Percentiles rank a stretch among this genome's conserved stretches.
These are phyloP conservation scores for Danionella dracula DNA, from an alignment of 2,797 vertebrate genomes.

Conservation along the genomic window DNA sequence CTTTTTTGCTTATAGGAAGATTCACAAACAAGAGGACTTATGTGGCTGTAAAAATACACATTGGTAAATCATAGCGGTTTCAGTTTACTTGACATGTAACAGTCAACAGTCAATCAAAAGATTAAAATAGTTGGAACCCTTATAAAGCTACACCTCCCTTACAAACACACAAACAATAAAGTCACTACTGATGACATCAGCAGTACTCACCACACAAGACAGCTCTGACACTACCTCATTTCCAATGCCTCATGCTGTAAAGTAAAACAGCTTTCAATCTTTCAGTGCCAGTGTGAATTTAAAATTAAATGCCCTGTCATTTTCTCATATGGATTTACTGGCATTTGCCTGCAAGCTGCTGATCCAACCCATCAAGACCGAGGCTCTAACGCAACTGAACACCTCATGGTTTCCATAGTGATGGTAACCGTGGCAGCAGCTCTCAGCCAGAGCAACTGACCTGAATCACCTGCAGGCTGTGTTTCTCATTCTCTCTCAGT, in stretches of 20 bases:
- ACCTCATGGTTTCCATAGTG: slow-evolving; percentile 60
- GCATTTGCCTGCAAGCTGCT: neutral
- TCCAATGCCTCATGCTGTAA: no score
- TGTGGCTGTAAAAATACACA: no score
- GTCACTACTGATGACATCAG: neutral
- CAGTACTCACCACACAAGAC: neutral
- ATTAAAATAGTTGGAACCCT: no score
- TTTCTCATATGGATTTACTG: neutral
- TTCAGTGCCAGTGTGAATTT: neutral
- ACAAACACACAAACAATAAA: no score
- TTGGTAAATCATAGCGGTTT: no score
- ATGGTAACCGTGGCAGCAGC: slow-evolving; percentile 59
- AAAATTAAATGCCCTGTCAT: neutral
- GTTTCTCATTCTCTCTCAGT: slow-evolving; percentile 9
- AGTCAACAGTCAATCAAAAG: no score
- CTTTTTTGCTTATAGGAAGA: no score
- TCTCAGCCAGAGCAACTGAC: slow-evolving; percentile 52
- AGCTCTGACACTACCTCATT: neutral
- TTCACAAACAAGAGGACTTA: no score
- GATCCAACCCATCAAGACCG: slow-evolving; percentile 10
- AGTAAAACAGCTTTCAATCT: neutral
- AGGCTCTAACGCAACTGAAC: slow-evolving; percentile 32
- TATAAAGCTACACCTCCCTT: no score
- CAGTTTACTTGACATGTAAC: no score
- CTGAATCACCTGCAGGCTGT: slow-evolving; percentile 56